Conservation (phyloP, 2,113 vertebrate species). For the Spilogale gracilis region DNA sequence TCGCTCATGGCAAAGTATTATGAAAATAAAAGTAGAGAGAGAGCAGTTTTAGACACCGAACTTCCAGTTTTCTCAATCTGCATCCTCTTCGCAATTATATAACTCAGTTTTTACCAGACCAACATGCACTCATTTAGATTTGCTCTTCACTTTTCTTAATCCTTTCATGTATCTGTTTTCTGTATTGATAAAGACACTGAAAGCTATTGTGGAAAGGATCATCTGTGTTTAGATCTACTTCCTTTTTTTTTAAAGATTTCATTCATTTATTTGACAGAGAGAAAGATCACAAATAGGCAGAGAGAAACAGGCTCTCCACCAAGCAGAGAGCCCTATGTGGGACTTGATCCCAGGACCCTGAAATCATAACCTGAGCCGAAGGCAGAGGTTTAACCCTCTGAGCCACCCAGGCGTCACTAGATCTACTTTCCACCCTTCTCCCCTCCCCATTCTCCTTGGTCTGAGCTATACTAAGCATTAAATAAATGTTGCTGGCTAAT, state of each 20-base stretch:
- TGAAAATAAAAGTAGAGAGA: slow-evolving; percentile 52
- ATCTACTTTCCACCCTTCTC: not conserved
- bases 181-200: not conserved
- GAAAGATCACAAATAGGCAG: no score
- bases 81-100: slow-evolving; percentile 55
- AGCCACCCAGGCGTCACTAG: no score
- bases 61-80: slow-evolving; percentile 53
- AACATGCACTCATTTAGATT: slow-evolving; percentile 50
- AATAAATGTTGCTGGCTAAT: slow-evolving; percentile 25
- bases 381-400: no score
- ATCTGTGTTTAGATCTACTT: not conserved
- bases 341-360: no score
- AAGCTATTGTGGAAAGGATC: not conserved
- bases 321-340: no score
- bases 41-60: slow-evolving; percentile 15
- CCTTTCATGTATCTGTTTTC: slow-evolving; percentile 46
- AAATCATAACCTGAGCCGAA: no score
- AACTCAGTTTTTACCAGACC: slow-evolving; percentile 7
- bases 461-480: not conserved
- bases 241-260: no score
- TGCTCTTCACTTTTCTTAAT: slow-evolving; percentile 40
- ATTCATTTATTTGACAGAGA: no score
- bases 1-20: not conserved
- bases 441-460: not conserved
- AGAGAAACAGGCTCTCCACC: no score